These are phyloP conservation scores for Orchestes rusci DNA, from an alignment of 2,888 invertebrate genomes.

Conservation along the genomic window DNA sequence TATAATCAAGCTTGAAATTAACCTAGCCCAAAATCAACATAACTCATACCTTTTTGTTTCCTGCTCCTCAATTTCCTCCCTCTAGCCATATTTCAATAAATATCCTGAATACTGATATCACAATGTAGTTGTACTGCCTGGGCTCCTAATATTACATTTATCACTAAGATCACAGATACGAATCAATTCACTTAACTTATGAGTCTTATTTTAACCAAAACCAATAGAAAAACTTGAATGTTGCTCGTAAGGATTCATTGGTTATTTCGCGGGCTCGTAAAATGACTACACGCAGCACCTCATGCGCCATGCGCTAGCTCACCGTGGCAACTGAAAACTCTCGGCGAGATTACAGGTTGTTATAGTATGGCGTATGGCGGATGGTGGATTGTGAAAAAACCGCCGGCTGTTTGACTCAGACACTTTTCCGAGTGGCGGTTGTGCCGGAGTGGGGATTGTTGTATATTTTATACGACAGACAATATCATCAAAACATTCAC, in stretches of 20 bases:
- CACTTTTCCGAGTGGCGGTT: slow-evolving; percentile 14
- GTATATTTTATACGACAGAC: no score
- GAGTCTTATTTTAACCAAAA: slow-evolving; percentile 7
- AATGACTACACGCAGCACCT: no score
- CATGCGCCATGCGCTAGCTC: slow-evolving; percentile 12
- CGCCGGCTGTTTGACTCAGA: slow-evolving; percentile 16
- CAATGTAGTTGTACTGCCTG: slow-evolving; percentile 14
- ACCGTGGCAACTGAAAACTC: slow-evolving; percentile 32
- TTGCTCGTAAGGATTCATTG: no score
- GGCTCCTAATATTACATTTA: slow-evolving; percentile 10
- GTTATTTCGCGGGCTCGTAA: no score
- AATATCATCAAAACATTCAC: no score
- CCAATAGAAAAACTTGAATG: slow-evolving; percentile 6
- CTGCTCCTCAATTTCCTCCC: slow-evolving; percentile 17
- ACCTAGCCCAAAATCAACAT: no score
- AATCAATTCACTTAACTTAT: slow-evolving; percentile 1
- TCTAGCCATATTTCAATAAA: slow-evolving; percentile 12
- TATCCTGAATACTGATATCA: slow-evolving; percentile 10
- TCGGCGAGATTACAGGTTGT: slow-evolving; percentile 42
- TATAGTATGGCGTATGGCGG: slow-evolving; percentile 39
- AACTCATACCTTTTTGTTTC: slow-evolving; percentile 19
- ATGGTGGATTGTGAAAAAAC: neutral
- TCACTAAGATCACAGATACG: slow-evolving; percentile 20
- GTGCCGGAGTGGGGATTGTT: no score
- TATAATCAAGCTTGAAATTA: no score